A percentile compares a stretch with the other conserved stretches of the same genome.
phyloP scores from a whole-genome alignment of 2,888 invertebrate genomes.

The Xestia sexstrigata region DNA sequence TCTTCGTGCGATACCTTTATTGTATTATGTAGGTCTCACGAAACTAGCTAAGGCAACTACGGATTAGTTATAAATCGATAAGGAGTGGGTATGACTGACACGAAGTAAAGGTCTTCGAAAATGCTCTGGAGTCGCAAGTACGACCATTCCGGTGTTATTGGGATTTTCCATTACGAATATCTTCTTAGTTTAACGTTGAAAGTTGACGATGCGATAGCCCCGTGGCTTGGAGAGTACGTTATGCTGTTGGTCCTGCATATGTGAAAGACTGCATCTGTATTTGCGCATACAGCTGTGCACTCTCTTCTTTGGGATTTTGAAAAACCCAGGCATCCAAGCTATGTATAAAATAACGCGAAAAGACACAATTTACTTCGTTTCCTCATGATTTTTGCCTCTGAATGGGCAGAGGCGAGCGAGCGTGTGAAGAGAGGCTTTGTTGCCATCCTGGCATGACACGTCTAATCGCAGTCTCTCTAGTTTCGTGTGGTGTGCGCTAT shows the following conservation, averaged over 20 bases:
- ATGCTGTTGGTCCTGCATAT: background rate
- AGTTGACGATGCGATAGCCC: background rate
- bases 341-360: background rate
- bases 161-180: background rate
- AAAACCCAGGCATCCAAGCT: background rate
- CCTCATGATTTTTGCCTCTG: background rate
- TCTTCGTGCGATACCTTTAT: background rate
- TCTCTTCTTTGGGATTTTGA: background rate
- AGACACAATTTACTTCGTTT: background rate
- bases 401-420: background rate
- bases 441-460: too few species aligned
- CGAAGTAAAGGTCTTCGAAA: background rate
- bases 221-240: background rate
- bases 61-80: background rate
- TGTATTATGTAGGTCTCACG: background rate
- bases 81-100: background rate
- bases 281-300: background rate
- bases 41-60: background rate
- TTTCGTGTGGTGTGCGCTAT: background rate
- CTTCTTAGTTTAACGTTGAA: background rate
- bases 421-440: background rate
- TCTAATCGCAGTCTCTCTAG: background rate
- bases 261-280: background rate
- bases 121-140: background rate
- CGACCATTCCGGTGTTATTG: background rate